Evolutionary conservation across 1,140 invertebrate species (phyloP).

Genomic region (Meloidogyne hapla): DNA sequence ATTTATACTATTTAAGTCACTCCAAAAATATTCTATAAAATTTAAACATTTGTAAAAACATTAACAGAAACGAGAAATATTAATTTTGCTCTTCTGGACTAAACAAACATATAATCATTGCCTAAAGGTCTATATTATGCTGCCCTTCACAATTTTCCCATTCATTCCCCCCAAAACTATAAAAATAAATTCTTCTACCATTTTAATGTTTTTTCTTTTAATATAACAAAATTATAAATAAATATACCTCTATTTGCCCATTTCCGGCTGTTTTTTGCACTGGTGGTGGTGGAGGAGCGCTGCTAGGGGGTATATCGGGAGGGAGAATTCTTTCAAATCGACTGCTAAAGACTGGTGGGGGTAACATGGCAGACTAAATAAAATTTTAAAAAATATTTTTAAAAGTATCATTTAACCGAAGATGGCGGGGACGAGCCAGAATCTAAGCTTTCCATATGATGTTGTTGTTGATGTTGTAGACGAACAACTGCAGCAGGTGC

Average conservation of each 20-base stretch:
- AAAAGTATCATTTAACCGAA: slow-evolving; percentile 10
- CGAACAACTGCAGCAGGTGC: not conserved
- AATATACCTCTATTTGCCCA: not conserved
- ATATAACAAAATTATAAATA: not conserved
- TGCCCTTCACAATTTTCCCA: not conserved
- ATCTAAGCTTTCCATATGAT: slow-evolving; percentile 23
- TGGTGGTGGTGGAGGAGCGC: not conserved
- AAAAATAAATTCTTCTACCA: not conserved
- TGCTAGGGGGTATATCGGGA: slow-evolving; percentile 17
- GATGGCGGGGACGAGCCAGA: slow-evolving; percentile 33
- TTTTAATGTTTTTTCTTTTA: not conserved
- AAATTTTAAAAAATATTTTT: not conserved
- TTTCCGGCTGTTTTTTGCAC: slow-evolving; percentile 5
- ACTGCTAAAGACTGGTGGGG: slow-evolving; percentile 34
- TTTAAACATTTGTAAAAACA: too few species aligned
- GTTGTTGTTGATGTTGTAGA: slow-evolving; percentile 9
- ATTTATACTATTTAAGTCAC: too few species aligned
- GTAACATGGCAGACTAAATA: slow-evolving; percentile 31
- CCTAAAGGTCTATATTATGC: not conserved
- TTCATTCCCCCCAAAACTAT: not conserved
- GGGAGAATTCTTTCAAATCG: slow-evolving; percentile 31
- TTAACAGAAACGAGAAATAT: too few species aligned
- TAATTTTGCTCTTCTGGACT: too few species aligned
- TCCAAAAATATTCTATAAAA: too few species aligned
- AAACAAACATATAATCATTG: not conserved